A percentile compares a stretch with the other conserved stretches of the same genome.
phyloP scores from a whole-genome alignment of 2,888 invertebrate genomes.

The Nemoura dubitans region DNA sequence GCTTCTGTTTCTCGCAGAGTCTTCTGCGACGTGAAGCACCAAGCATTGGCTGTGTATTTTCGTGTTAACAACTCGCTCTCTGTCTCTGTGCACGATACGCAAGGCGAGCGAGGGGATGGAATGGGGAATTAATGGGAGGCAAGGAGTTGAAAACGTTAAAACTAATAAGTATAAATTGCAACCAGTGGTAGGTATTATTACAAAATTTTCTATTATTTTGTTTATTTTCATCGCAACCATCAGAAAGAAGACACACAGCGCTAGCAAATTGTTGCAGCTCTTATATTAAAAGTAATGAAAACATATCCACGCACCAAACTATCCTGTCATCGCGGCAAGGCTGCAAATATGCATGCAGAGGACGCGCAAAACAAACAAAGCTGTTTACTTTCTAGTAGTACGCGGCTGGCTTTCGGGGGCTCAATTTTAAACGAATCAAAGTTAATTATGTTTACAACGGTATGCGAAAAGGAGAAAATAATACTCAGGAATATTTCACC shows the following conservation, averaged over 20 bases:
- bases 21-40: neutral
- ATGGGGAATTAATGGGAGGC: neutral
- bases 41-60: neutral
- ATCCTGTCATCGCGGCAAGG: neutral
- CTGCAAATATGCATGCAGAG: neutral
- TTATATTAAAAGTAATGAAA: neutral
- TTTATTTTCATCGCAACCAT: neutral
- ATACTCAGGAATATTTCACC: neutral
- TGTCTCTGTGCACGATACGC: neutral
- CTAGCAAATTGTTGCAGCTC: neutral
- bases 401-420: too few relatives aligned
- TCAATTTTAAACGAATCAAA: neutral
- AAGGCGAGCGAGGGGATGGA: neutral
- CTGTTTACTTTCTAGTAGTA: neutral
- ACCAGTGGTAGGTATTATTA: neutral
- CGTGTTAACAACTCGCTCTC: neutral
- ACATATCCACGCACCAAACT: neutral
- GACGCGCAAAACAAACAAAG: neutral
- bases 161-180: conserved; percentile 12
- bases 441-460: neutral
- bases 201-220: conserved; percentile 12
- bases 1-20: neutral
- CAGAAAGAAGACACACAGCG: too few relatives aligned
- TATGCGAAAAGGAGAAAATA: neutral
- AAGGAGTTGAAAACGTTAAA: neutral